A percentile compares a stretch with the other conserved stretches of the same genome.
Evolutionary conservation across 2,797 vertebrate genomes (phyloP).

Genomic region (Diplodus sargus): DNA sequence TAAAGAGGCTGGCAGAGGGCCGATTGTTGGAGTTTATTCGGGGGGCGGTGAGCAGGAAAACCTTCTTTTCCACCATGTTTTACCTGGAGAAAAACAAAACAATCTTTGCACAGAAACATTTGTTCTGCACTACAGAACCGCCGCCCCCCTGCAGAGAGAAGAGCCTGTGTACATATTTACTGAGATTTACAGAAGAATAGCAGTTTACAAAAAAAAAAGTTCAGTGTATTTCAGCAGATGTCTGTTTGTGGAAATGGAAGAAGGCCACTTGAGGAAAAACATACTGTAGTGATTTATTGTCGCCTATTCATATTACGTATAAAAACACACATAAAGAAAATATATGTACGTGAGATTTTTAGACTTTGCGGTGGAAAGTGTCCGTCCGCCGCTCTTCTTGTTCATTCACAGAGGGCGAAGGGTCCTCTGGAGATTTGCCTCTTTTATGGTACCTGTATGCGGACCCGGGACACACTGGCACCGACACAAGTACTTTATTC

Average conservation of each 20-base stretch:
- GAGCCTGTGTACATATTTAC: constrained; percentile 61
- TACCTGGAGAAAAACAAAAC: constrained; percentile 1
- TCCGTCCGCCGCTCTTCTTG: constrained; percentile 44
- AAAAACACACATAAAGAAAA: constrained; percentile 46
- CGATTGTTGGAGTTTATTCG: constrained; percentile 26
- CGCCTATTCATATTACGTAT: constrained; percentile 62
- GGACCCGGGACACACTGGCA: constrained; percentile 53
- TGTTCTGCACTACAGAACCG: background rate
- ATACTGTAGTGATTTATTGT: constrained; percentile 45
- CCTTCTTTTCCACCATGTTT: constrained; percentile 8
- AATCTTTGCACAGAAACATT: background rate
- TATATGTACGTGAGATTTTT: constrained; percentile 65
- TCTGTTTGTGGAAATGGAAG: constrained; percentile 68
- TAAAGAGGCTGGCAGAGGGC: constrained; percentile 12
- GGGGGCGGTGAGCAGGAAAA: constrained; percentile 19
- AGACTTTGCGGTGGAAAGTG: constrained; percentile 17
- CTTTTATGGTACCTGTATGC: constrained; percentile 55
- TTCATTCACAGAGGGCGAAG: constrained; percentile 63
- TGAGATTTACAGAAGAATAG: constrained; percentile 62
- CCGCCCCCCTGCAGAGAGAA: background rate
- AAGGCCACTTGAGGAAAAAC: constrained; percentile 57
- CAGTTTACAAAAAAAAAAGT: constrained; percentile 57
- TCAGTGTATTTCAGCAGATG: constrained; percentile 71
- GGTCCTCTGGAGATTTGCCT: constrained; percentile 77
- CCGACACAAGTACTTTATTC: background rate